Evolutionary conservation across 2,797 vertebrate genomes (phyloP), one percentile per base, ranked within the genome.

Genomic region (Falco cherrug): DNA sequence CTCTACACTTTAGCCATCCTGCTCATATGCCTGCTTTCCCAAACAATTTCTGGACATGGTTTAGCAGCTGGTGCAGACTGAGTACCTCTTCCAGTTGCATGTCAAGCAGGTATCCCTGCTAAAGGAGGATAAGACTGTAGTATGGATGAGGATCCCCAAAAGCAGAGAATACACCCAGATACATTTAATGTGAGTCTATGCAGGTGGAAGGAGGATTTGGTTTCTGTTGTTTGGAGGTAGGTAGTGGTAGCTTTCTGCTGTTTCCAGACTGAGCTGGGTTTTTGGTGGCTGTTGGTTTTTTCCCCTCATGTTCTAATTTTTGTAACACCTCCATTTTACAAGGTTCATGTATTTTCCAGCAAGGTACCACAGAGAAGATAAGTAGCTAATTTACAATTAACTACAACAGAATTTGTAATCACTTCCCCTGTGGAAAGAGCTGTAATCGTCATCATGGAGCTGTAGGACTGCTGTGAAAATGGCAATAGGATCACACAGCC

Each of bases 301-400:
- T 63, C 11, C 6, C 10, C 39, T 37, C 0, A 37, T 37, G 1
- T 87, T 60, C 75, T 95, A 91, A 93, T 89, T 95, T 96, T 78
- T 90, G 75, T 94, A 94, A 93, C 78, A 84, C 64, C 74, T 94
- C 57, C 68, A 43, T 93, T 96, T 94, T 89, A 87, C 68, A 93
- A 87, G 92, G 92, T 91, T 95, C 95, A 81, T 96, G 84, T 96
- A 45, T 95, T 97, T 94, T 95, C 92, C 81, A 89, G 94, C 85
- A 97, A 96, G 94, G 92, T 95, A 93, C 84, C 70, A 94, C 0
- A 2, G 68, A 96, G 86, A 95, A 95, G 93, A 96, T 97, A 97
- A 97, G 96, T 94, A 97, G 79, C 91, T 97, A 94, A 97, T 96
- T 96, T 97, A 94, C 91, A 96, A 97, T 97, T 97, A 97, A 91